These are phyloP conservation scores for Bicyclus anynana DNA, from an alignment of 1,140 invertebrate species.

Conservation along the genomic window DNA sequence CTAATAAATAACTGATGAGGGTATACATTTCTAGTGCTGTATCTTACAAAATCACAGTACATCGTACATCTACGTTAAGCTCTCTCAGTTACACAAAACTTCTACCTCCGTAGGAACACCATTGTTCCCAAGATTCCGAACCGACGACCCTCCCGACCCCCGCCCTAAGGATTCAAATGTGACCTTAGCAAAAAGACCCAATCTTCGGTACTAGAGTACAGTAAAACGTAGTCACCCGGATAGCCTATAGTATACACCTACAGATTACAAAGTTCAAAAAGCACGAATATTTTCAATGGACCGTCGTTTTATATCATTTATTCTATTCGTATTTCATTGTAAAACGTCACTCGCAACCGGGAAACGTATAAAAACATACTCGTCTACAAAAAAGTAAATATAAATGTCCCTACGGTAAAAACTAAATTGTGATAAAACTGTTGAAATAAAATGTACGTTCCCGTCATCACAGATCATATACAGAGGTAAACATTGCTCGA, in stretches of 20 bases:
- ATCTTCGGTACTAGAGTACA: neutral
- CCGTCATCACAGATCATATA: slow-evolving; percentile 3
- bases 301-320: neutral
- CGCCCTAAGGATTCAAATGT: neutral
- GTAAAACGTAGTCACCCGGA: neutral
- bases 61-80: neutral
- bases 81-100: neutral
- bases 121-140: neutral
- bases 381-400: neutral
- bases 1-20: no score
- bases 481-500: neutral
- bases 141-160: neutral
- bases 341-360: neutral
- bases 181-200: neutral
- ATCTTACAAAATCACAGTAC: neutral
- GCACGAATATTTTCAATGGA: neutral
- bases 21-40: neutral
- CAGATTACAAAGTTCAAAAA: neutral
- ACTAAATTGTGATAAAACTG: neutral
- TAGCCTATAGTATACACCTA: neutral
- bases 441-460: neutral
- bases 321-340: neutral
- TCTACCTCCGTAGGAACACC: neutral
- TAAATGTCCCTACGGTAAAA: neutral
- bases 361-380: neutral